Evolutionary conservation across 2,888 invertebrate genomes (phyloP).

Genomic region (Rhorus exstirpatorius): DNA sequence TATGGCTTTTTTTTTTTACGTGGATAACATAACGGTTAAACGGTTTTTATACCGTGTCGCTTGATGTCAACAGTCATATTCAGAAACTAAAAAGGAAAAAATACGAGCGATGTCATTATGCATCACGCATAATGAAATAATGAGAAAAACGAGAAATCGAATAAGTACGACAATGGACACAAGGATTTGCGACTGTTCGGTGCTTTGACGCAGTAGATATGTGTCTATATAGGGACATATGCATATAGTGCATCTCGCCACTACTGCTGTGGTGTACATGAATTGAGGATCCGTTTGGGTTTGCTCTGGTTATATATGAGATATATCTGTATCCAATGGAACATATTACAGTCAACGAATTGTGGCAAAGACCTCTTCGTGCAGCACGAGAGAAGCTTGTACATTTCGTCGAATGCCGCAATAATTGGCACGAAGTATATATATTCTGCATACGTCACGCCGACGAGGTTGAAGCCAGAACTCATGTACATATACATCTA

Average conservation of each 20-base stretch:
- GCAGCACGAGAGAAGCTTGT: slow-evolving; percentile 55
- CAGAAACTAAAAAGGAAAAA: background rate
- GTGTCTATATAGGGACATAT: background rate
- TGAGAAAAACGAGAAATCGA: slow-evolving; percentile 13
- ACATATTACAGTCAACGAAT: slow-evolving; percentile 41
- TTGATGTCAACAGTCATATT: slow-evolving; percentile 50
- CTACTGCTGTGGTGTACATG: too few relatives aligned
- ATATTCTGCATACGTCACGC: slow-evolving; percentile 19
- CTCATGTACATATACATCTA: slow-evolving; percentile 2
- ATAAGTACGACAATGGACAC: slow-evolving; percentile 5
- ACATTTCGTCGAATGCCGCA: slow-evolving; percentile 34
- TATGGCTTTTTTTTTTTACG: slow-evolving; percentile 37
- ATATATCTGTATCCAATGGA: too few relatives aligned
- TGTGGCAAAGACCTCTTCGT: slow-evolving; percentile 56
- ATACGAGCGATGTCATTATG: slow-evolving; percentile 53
- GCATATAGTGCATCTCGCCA: too few relatives aligned
- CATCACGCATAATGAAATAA: slow-evolving; percentile 12
- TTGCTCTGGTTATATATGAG: too few relatives aligned
- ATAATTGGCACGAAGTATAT: slow-evolving; percentile 45
- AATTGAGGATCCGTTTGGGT: background rate
- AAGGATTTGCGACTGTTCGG: slow-evolving; percentile 16
- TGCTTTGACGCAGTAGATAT: background rate
- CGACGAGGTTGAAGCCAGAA: slow-evolving; percentile 10
- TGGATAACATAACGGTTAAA: slow-evolving; percentile 22
- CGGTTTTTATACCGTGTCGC: slow-evolving; percentile 47